Conservation (phyloP, 2,797 vertebrate genomes). For the Fratercula arctica region DNA sequence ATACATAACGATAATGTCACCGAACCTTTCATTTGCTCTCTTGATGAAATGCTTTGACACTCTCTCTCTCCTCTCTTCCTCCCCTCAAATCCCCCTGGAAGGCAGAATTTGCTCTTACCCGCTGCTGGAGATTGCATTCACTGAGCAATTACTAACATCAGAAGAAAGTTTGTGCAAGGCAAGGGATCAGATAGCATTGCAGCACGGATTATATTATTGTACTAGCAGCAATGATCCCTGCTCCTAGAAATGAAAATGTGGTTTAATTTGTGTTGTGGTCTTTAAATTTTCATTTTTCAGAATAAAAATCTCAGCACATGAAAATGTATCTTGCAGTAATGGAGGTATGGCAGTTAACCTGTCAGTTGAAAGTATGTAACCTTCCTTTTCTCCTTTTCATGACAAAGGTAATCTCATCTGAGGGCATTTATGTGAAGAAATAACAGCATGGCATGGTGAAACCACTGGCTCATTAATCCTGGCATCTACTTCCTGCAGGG, state of each 20-base stretch:
- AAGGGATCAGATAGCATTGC: not conserved
- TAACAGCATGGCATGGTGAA: slow-evolving; percentile 78
- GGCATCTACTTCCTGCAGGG: slow-evolving; percentile 80
- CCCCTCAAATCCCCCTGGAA: slow-evolving; percentile 20
- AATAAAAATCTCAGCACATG: slow-evolving; percentile 67
- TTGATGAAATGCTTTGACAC: slow-evolving; percentile 48
- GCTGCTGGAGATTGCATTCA: slow-evolving; percentile 16
- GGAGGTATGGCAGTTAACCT: slow-evolving; percentile 74
- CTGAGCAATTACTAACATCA: slow-evolving; percentile 46
- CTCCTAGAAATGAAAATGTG: slow-evolving; percentile 65
- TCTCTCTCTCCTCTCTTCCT: not conserved
- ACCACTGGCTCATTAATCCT: slow-evolving; percentile 81
- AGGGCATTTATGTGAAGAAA: slow-evolving; percentile 81
- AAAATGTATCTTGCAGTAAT: slow-evolving; percentile 73
- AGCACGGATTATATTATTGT: slow-evolving; percentile 22
- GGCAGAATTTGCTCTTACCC: not conserved
- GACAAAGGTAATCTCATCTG: slow-evolving; percentile 80
- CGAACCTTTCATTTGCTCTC: slow-evolving; percentile 61
- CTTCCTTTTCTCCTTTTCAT: slow-evolving; percentile 80
- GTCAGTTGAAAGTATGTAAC: slow-evolving; percentile 77
- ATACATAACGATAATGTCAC: slow-evolving; percentile 39
- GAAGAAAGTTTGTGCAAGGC: slow-evolving; percentile 57
- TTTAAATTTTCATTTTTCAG: slow-evolving; percentile 73
- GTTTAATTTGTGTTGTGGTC: slow-evolving; percentile 72
- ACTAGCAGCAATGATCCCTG: slow-evolving; percentile 40